Base-by-base conservation (phyloP, 2,797 vertebrate genomes). In the Lutjanus argentimaculatus region DNA sequence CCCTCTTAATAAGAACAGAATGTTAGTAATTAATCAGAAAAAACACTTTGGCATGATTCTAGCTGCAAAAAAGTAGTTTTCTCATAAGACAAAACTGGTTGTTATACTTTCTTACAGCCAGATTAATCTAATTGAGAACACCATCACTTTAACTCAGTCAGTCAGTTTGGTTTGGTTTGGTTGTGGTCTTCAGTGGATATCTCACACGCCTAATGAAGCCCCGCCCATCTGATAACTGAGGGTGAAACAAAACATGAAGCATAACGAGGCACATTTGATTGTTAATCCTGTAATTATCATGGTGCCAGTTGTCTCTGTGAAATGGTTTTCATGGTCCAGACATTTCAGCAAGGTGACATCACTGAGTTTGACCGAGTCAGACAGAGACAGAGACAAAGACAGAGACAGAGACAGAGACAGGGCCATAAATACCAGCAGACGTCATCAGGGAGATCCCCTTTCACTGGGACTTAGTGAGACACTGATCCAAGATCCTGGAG, bases 381-480 rank as follows among this genome's bases (percentile, higher is more conserved):
- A 67, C n/a, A 3, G 63, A 86, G 80, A 78, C 75, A 56, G 45
- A 85, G 72, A 82, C 30, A 36, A 6, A 2, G 25, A 25, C 30
- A 36, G 30, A 85, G 72, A 82, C 40, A 1, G 63, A 2, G 25
- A 25, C 30, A 36, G 30, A 85, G 72, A 82, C 40, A 1, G 63
- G n/a, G 6, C 55, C 86, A 88, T 79, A 83, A 89, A 90, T 88
- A 89, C 21, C 64, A 71, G 57, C 69, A 78, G 75, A 82, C 59
- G 64, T 90, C 85, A 91, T 59, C 40, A 46, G 49, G 86, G 80
- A 79, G 85, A 88, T 93, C 90, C 63, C 82, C 80, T 93, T 92
- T 90, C 90, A 86, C 83, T 51, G 42, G n/a, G 77, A 65, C 77
- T 90, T 87, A 89, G 77, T 45, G 70, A 61, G 67, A 65, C 52